A percentile compares a stretch with the other conserved stretches of the same genome.
Evolutionary conservation across 64 coral and sea anemone genomes (phyloP).

Genomic region (Stichodactyla helianthus): DNA sequence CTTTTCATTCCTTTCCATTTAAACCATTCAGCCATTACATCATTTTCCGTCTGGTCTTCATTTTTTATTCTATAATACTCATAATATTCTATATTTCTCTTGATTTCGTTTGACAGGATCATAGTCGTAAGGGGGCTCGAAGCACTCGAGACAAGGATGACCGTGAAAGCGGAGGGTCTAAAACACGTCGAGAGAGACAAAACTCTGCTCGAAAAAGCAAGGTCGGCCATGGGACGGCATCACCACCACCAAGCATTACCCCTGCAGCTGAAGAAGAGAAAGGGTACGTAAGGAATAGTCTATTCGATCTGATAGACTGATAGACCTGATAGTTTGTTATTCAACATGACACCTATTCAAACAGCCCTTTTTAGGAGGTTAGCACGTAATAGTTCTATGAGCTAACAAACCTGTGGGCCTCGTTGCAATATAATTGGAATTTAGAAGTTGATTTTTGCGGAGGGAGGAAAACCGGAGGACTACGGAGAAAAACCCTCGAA

Average conservation of each 20-base stretch:
- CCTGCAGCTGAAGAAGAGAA: constrained; percentile 63
- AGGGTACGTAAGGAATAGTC: constrained; percentile 17
- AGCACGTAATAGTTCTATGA: too few species aligned
- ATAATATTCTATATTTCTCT: background rate
- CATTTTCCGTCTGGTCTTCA: background rate
- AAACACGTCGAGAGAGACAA: constrained; percentile 67
- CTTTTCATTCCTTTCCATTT: background rate
- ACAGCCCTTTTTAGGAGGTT: too few species aligned
- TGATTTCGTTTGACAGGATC: constrained; percentile 41
- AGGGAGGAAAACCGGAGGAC: too few species aligned
- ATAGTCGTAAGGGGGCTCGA: constrained; percentile 58
- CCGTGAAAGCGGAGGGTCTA: constrained; percentile 67
- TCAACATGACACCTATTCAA: too few species aligned
- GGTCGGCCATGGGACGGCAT: constrained; percentile 43
- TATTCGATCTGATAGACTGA: background rate
- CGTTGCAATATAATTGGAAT: too few species aligned
- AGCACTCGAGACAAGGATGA: constrained; percentile 75
- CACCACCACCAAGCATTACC: constrained; percentile 68
- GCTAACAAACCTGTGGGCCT: too few species aligned
- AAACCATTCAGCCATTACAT: background rate
- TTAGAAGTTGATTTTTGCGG: too few species aligned
- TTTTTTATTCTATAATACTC: background rate
- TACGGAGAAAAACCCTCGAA: too few species aligned
- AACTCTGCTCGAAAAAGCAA: constrained; percentile 65
- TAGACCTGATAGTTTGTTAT: background rate